Base-by-base conservation (phyloP, 2,888 invertebrate species). In the Cylindroiulus punctatus region DNA sequence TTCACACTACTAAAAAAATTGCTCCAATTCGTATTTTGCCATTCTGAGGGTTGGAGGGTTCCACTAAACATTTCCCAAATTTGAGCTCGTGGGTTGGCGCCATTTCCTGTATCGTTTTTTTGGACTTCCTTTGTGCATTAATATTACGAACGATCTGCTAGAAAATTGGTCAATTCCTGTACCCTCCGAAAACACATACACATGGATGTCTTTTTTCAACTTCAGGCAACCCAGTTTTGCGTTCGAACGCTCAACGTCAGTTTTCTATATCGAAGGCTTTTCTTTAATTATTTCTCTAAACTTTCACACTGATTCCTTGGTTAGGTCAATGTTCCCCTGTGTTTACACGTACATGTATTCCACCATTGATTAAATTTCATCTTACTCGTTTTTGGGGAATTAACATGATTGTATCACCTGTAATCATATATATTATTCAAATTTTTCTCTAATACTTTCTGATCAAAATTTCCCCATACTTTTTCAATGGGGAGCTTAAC, bases 101-200 rank as follows among this genome's bases (percentile, higher is more conserved):
- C 76, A 76, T 30, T 76, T 76, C 76, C 76, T 76, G 76, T 76
- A 76, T 76, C 76, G 26, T 30, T 76, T 76, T 65, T 76, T 76
- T 30, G 17, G 30, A 76, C 76, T 32, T 76, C 76, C 76, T 76
- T 76, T 76, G 76, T 76, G 30, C 76, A 30, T 76, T 76, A 76
- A 76, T 76, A 26, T 30, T 76, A 30, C 30, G 76, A 30, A 76
- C 32, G 76, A 76, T 76, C n/a, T 76, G 32, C 76, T 26, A 76
- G 76, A 76, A 76, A 76, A 76, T 76, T 76, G 76, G 76, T 30
- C 76, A 76, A 76, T 76, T 76, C 76, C 76, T 76, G 76, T 76
- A 76, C 76, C 30, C 76, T 14, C 76, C 30, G 76, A 76, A 30
- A 76, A 76, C 22, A 14, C 44, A 44, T 14, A 44, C 30, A 2